phyloP scores from a whole-genome alignment of 2,888 invertebrate genomes.

The Syrphus vitripennis region DNA sequence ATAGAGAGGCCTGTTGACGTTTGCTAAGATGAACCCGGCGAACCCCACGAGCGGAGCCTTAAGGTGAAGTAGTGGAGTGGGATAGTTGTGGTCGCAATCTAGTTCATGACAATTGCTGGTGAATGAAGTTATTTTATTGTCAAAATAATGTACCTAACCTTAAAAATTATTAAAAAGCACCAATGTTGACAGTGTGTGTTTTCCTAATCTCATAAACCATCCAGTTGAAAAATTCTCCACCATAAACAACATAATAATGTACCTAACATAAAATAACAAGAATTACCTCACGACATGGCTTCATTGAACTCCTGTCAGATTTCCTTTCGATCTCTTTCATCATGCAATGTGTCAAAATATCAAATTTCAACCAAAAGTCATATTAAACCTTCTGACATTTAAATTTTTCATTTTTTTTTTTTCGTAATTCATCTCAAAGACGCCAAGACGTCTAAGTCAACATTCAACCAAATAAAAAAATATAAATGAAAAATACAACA shows the following conservation, averaged over 20 bases:
- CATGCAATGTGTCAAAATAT: conserved; percentile 29
- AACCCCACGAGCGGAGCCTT: too few relatives aligned
- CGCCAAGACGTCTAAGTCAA: conserved; percentile 36
- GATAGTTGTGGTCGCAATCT: too few relatives aligned
- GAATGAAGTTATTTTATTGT: too few relatives aligned
- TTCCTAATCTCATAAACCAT: too few relatives aligned
- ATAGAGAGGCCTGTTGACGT: too few relatives aligned
- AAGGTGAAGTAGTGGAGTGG: too few relatives aligned
- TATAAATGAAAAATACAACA: conserved; percentile 22
- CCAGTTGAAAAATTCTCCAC: too few relatives aligned
- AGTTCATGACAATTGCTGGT: too few relatives aligned
- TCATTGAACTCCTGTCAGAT: conserved; percentile 1
- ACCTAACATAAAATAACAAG: background rate
- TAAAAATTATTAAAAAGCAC: too few relatives aligned
- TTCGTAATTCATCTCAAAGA: conserved; percentile 9
- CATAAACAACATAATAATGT: background rate
- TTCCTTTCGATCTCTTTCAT: background rate
- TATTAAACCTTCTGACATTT: conserved; percentile 10
- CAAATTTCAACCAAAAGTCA: conserved; percentile 46
- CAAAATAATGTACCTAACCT: too few relatives aligned
- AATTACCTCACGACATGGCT: background rate
- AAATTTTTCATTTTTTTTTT: background rate
- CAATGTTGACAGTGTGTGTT: too few relatives aligned
- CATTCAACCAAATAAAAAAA: background rate
- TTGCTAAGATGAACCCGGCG: too few relatives aligned